These are phyloP conservation scores for Cephonodes hylas DNA, from an alignment of 2,888 invertebrate species.

Conservation along the genomic window DNA sequence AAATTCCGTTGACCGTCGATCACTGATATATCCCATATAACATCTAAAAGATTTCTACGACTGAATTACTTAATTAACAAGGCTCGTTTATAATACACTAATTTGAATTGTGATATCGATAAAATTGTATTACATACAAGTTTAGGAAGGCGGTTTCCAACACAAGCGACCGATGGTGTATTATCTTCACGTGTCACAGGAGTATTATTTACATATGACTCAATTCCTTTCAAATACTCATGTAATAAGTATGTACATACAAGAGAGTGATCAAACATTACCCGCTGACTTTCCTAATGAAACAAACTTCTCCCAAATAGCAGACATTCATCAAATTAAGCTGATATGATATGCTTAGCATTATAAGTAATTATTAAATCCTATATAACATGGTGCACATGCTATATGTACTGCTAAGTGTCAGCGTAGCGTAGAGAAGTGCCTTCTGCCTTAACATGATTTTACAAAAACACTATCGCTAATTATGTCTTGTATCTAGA, in stretches of 20 bases:
- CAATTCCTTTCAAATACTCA: slow-evolving; percentile 4
- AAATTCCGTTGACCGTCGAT: neutral
- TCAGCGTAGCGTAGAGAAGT: neutral
- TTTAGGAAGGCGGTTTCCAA: slow-evolving; percentile 9
- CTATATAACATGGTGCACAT: neutral
- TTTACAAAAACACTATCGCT: neutral
- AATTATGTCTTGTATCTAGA: slow-evolving; percentile 2
- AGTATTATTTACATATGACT: slow-evolving; percentile 3
- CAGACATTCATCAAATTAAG: neutral
- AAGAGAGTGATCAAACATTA: neutral
- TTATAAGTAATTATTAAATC: neutral
- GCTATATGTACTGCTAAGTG: neutral
- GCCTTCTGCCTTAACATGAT: neutral
- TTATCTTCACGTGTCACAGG: slow-evolving; percentile 4
- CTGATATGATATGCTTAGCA: slow-evolving; percentile 6
- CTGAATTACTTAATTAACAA: neutral
- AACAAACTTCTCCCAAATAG: neutral
- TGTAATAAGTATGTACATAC: neutral
- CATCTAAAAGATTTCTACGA: neutral
- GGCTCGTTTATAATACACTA: neutral
- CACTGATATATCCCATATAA: neutral
- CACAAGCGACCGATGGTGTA: slow-evolving; percentile 2
- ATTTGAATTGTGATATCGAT: neutral
- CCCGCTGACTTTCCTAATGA: neutral
- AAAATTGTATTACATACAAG: neutral